These are phyloP conservation scores for Paguma larvata DNA, from an alignment of 2,797 vertebrate genomes.

Conservation along the genomic window DNA sequence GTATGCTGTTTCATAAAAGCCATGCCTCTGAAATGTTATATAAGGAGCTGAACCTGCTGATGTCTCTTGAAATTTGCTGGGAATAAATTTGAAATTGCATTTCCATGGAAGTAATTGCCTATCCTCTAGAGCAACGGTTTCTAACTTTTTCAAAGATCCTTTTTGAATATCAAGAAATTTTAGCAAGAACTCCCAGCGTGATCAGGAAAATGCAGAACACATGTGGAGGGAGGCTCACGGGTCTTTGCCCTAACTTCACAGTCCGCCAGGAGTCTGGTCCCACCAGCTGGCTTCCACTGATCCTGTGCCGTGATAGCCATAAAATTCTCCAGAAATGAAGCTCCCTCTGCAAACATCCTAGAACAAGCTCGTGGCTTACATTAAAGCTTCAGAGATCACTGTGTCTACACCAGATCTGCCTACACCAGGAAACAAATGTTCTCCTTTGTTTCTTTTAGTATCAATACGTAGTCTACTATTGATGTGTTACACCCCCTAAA, in stretches of 20 bases:
- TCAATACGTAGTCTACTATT: not conserved
- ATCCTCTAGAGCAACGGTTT: conserved; percentile 46
- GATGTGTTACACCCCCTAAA: conserved; percentile 55
- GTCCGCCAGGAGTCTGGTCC: not conserved
- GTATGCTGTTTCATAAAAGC: not conserved
- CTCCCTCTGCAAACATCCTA: not conserved
- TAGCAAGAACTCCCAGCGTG: not conserved
- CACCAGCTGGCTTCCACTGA: not conserved
- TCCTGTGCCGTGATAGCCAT: not conserved
- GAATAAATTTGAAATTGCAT: conserved; percentile 64
- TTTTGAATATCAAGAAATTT: conserved; percentile 57
- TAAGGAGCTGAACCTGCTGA: not conserved
- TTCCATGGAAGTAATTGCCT: conserved; percentile 48
- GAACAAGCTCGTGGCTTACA: not conserved
- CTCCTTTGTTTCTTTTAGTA: not conserved
- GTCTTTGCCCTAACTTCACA: not conserved
- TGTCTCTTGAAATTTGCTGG: conserved; percentile 58
- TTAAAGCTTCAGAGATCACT: not conserved
- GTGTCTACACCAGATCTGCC: not conserved
- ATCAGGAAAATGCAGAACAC: not conserved
- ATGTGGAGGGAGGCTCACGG: not conserved
- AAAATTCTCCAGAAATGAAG: not conserved
- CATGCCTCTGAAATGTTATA: not conserved
- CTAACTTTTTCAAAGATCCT: conserved; percentile 52
- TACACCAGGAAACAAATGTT: not conserved